These are phyloP conservation scores for Drosophila austrosaltans DNA, from an alignment of 2,888 invertebrate species.

Conservation along the genomic window DNA sequence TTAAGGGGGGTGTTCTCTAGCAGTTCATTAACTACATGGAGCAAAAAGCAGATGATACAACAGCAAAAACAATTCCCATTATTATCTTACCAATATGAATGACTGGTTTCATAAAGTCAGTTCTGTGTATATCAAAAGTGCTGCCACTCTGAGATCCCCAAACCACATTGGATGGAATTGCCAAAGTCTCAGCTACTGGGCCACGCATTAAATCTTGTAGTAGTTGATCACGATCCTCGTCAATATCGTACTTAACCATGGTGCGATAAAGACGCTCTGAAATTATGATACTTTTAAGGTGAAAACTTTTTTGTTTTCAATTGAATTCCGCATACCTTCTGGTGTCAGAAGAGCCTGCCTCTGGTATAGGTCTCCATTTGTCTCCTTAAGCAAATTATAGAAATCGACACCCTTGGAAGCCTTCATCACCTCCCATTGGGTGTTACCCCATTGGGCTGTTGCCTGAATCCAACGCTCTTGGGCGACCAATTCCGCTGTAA, in stretches of 20 bases:
- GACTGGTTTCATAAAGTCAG: constrained; percentile 93
- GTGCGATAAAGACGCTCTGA: constrained; percentile 67
- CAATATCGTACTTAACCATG: constrained; percentile 74
- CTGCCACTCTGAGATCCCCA: constrained; percentile 87
- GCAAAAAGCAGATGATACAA: background rate
- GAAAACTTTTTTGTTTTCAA: background rate
- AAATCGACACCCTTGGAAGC: constrained; percentile 89
- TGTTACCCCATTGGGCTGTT: constrained; percentile 86
- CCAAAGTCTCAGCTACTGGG: constrained; percentile 87
- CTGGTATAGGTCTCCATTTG: constrained; percentile 61
- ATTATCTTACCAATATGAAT: constrained; percentile 85
- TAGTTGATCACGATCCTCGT: constrained; percentile 73
- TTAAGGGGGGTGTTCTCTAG: constrained; percentile 88
- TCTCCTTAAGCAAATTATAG: constrained; percentile 88
- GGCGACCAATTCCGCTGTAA: constrained; percentile 86
- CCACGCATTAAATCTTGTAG: constrained; percentile 88
- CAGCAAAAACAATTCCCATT: background rate
- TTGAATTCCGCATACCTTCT: constrained; percentile 37
- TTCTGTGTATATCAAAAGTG: constrained; percentile 86
- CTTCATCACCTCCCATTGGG: constrained; percentile 86
- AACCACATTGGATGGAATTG: constrained; percentile 86
- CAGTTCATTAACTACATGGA: constrained; percentile 86
- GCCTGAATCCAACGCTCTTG: constrained; percentile 86
- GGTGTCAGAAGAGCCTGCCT: constrained; percentile 22
- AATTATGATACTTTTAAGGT: background rate